phyloP scores from a whole-genome alignment of 2,113 vertebrate genomes.

The Axis porcinus region DNA sequence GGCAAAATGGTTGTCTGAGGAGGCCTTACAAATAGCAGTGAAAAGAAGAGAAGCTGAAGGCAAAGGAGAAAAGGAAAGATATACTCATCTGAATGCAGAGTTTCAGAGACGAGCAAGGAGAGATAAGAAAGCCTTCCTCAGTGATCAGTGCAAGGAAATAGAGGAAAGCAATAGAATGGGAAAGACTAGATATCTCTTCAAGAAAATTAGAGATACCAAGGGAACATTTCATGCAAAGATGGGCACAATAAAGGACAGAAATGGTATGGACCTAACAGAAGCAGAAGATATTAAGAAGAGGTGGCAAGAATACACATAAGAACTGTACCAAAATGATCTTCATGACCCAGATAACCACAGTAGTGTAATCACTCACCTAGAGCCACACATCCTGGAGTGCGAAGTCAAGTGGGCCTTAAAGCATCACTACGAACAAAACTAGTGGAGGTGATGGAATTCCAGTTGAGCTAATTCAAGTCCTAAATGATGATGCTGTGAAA shows the following conservation, averaged over 20 bases:
- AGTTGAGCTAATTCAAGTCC: neutral
- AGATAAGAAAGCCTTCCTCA: neutral
- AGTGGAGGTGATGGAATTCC: neutral
- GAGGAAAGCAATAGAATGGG: neutral
- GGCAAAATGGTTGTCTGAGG: neutral
- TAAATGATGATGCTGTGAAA: neutral
- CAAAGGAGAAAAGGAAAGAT: neutral
- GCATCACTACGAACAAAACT: neutral
- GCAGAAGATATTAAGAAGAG: neutral
- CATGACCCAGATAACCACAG: neutral
- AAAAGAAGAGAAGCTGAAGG: neutral
- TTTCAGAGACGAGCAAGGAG: neutral
- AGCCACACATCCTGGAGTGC: neutral
- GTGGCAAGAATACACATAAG: neutral
- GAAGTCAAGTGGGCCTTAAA: neutral
- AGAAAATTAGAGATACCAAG: neutral
- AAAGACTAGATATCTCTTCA: neutral
- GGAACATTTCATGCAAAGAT: neutral
- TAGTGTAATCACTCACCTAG: neutral
- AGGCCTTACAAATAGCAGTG: neutral
- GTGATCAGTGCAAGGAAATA: neutral
- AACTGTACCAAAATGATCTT: neutral
- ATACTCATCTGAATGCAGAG: neutral
- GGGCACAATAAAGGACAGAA: neutral
- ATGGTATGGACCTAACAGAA: neutral